Evolutionary conservation across 2,797 vertebrate species (phyloP).

Genomic region (Propithecus perrieri): DNA sequence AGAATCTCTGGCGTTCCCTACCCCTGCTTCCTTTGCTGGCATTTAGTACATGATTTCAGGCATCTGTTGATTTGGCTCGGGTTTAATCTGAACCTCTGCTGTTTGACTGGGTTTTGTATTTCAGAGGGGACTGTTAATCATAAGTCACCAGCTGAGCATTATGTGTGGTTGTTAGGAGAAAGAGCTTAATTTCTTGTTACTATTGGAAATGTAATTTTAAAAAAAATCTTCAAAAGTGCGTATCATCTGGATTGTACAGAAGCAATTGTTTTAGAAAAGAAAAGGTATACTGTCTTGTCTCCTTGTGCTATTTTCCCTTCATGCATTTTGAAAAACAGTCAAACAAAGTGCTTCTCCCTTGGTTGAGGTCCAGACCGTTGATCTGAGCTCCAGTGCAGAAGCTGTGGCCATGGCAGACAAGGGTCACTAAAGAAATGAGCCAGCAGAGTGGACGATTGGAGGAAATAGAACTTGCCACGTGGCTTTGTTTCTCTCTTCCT

Average conservation of each 20-base stretch:
- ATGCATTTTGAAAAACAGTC: not conserved
- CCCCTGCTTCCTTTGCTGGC: slow-evolving; percentile 17
- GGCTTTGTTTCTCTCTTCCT: not conserved
- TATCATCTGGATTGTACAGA: not conserved
- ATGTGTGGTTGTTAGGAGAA: not conserved
- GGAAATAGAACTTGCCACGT: not conserved
- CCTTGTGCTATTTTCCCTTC: not conserved
- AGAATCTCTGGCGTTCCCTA: slow-evolving; percentile 56
- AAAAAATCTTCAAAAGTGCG: not conserved
- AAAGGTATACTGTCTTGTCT: not conserved
- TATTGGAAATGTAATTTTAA: not conserved
- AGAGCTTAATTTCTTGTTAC: not conserved
- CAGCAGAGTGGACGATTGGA: not conserved
- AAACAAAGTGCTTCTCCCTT: not conserved
- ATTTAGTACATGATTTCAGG: slow-evolving; percentile 51
- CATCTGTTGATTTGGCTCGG: slow-evolving; percentile 64
- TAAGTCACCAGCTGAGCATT: not conserved
- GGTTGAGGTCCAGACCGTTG: not conserved
- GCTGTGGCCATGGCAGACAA: not conserved
- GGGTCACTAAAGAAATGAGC: not conserved
- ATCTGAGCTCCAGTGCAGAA: not conserved
- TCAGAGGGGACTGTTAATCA: slow-evolving; percentile 31
- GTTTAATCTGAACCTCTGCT: slow-evolving; percentile 36
- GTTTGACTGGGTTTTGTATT: slow-evolving; percentile 41
- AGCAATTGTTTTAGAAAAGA: not conserved